Conservation (phyloP, 2,888 invertebrate species). For the Laspeyria flexula region DNA sequence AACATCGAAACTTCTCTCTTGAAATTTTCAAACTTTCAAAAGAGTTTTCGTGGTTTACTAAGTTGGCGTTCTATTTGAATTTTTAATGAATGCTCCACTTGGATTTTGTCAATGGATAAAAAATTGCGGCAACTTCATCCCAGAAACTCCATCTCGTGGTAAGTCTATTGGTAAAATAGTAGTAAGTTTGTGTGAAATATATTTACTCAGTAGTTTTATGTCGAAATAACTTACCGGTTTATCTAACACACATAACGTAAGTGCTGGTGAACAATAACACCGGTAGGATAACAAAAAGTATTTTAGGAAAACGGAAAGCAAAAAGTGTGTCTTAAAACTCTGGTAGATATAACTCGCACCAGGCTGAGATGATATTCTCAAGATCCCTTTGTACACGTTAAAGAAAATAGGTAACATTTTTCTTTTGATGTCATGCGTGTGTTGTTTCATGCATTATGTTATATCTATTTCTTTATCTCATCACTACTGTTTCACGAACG, state of each 20-base stretch:
- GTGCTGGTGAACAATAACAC: conserved; percentile 16
- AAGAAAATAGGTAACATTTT: conserved; percentile 50
- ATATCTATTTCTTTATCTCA: conserved; percentile 37
- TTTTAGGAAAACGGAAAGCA: conserved; percentile 32
- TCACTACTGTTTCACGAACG: conserved; percentile 31
- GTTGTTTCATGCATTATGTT: conserved; percentile 23
- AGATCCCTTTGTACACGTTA: conserved; percentile 47
- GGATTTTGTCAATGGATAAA: conserved; percentile 51
- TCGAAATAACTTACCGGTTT: conserved; percentile 16
- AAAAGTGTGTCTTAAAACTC: conserved; percentile 43
- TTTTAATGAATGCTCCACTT: conserved; percentile 57
- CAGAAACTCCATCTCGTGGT: conserved; percentile 6
- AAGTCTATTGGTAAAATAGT: conserved; percentile 15
- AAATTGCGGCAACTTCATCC: conserved; percentile 29
- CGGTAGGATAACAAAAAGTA: conserved; percentile 26
- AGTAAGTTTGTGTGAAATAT: conserved; percentile 6
- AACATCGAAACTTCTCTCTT: conserved; percentile 48
- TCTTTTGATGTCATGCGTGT: conserved; percentile 43
- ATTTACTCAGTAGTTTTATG: conserved; percentile 15
- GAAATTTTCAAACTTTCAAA: conserved; percentile 52
- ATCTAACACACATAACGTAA: conserved; percentile 12
- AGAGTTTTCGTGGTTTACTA: conserved; percentile 52
- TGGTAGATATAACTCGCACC: conserved; percentile 45
- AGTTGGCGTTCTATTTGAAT: conserved; percentile 54
- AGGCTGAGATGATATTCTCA: conserved; percentile 49